Percentiles rank a stretch among this genome's conserved stretches.
Conservation (phyloP, 2,797 vertebrate genomes). For the Melanotaenia maccullochi region DNA sequence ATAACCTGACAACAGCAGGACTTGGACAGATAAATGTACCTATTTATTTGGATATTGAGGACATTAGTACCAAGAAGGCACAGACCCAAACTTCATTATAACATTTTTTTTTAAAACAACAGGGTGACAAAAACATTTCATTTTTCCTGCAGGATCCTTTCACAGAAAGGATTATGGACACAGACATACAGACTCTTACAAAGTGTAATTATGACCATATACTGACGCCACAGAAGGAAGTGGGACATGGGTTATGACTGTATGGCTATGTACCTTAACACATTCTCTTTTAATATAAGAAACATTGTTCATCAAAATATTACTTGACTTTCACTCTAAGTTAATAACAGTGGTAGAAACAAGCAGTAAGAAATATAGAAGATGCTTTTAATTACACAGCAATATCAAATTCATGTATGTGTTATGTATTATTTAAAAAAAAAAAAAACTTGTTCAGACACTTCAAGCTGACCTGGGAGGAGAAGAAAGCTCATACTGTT, state of each 20-base stretch:
- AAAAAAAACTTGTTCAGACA: constrained; percentile 36
- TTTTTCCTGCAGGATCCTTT: constrained; percentile 87
- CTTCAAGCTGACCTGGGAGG: not conserved
- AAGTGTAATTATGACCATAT: constrained; percentile 60
- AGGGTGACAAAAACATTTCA: constrained; percentile 57
- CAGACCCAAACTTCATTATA: constrained; percentile 84
- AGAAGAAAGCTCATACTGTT: not conserved
- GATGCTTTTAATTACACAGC: constrained; percentile 56
- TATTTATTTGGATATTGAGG: constrained; percentile 88
- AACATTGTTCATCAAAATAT: constrained; percentile 59
- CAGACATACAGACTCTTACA: constrained; percentile 71
- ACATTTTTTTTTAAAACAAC: constrained; percentile 68
- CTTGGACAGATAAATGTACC: constrained; percentile 86
- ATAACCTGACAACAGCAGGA: constrained; percentile 30
- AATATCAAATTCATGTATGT: constrained; percentile 56
- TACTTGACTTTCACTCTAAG: constrained; percentile 45
- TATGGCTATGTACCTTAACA: constrained; percentile 77
- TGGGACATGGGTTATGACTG: constrained; percentile 66
- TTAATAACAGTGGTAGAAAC: constrained; percentile 47
- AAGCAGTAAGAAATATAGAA: constrained; percentile 60
- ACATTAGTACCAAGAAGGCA: constrained; percentile 89
- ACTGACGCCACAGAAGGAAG: constrained; percentile 49
- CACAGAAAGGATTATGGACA: constrained; percentile 92
- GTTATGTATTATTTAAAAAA: constrained; percentile 30
- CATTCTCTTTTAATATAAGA: constrained; percentile 59